phyloP scores from a whole-genome alignment of 2,888 invertebrate genomes.

The Aplocera efformata region DNA sequence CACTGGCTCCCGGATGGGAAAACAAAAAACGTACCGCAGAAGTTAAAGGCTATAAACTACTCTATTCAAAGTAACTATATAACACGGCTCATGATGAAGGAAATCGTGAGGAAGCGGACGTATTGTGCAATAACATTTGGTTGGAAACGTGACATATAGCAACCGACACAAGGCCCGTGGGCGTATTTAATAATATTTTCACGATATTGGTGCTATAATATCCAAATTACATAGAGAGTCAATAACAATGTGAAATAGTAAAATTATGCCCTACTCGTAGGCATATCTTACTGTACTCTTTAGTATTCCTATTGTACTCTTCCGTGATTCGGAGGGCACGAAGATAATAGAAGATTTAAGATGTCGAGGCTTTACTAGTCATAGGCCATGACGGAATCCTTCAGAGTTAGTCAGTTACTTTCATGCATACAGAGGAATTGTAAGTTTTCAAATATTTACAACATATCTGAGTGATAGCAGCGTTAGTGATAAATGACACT shows the following conservation, averaged over 20 bases:
- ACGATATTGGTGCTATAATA: not conserved
- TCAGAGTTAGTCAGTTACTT: no score
- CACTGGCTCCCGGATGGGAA: slow-evolving; percentile 40
- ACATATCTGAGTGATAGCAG: slow-evolving; percentile 12
- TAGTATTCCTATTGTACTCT: no score
- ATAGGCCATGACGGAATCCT: no score
- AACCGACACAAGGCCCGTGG: slow-evolving; percentile 3
- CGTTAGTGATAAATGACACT: slow-evolving; percentile 34
- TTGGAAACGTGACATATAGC: slow-evolving; percentile 14
- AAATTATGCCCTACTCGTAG: no score
- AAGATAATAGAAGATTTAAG: no score
- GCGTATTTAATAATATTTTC: not conserved
- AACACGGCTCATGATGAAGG: slow-evolving; percentile 17
- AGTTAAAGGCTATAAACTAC: slow-evolving; percentile 11
- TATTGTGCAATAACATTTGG: slow-evolving; percentile 28
- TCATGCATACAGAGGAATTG: no score
- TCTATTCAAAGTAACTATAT: slow-evolving; percentile 5
- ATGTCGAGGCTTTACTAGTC: no score
- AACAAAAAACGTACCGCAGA: slow-evolving; percentile 21
- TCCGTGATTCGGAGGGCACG: no score
- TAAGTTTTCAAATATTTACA: no score
- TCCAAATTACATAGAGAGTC: no score
- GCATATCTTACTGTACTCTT: no score
- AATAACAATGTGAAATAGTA: no score
- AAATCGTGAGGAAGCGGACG: slow-evolving; percentile 22